Evolutionary conservation across 1,140 invertebrate species (phyloP).

Genomic region (Drosophila kikkawai): DNA sequence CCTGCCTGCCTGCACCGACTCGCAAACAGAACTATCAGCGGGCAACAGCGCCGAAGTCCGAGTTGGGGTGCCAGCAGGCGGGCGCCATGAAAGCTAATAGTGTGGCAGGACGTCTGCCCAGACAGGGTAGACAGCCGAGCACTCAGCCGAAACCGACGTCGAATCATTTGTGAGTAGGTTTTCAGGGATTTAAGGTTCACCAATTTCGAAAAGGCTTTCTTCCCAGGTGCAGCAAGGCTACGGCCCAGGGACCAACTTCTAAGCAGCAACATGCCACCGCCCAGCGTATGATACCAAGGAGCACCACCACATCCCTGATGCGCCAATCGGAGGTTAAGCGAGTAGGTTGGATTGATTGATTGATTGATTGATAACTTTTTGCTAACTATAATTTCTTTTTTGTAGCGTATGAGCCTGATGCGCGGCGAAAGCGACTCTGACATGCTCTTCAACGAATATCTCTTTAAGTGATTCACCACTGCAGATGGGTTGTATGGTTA

Average conservation of each 20-base stretch:
- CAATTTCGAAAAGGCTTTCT: neutral
- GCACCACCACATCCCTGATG: slow-evolving; percentile 65
- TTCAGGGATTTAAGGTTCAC: too few relatives aligned
- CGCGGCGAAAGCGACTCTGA: slow-evolving; percentile 55
- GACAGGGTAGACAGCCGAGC: neutral
- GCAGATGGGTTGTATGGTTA: slow-evolving; percentile 9
- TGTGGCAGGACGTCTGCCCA: slow-evolving; percentile 4
- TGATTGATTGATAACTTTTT: too few relatives aligned
- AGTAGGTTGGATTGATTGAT: too few relatives aligned
- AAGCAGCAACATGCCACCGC: slow-evolving; percentile 11
- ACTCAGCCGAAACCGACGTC: neutral
- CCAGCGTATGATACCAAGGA: slow-evolving; percentile 50
- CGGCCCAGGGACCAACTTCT: neutral
- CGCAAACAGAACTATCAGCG: slow-evolving; percentile 13
- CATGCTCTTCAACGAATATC: slow-evolving; percentile 60
- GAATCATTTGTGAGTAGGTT: slow-evolving; percentile 16
- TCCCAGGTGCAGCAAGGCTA: slow-evolving; percentile 18
- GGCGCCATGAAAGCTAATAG: neutral
- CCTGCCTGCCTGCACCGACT: neutral
- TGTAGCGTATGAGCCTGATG: slow-evolving; percentile 56
- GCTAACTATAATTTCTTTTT: neutral
- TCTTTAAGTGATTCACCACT: slow-evolving; percentile 54
- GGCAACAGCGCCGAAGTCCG: neutral
- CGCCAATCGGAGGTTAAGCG: slow-evolving; percentile 73
- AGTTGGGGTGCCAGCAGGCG: neutral